Evolutionary conservation across 2,113 vertebrate species (phyloP).

Genomic region (Platysternon megacephalum): DNA sequence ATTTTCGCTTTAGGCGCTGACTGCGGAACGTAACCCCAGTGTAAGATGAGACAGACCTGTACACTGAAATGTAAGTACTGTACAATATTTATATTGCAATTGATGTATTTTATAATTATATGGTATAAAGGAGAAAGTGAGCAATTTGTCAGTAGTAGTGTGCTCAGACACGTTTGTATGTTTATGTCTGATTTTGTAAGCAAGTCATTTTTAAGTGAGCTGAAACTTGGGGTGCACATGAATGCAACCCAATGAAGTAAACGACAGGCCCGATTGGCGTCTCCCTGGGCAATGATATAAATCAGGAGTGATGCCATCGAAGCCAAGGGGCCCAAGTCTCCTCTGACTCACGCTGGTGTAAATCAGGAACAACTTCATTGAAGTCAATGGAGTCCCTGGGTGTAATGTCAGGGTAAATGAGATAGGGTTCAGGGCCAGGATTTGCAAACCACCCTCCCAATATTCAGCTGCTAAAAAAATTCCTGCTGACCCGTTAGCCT

Average conservation of each 20-base stretch:
- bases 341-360: accelerated
- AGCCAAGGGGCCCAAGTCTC: not conserved
- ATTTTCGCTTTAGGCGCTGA: no score
- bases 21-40: no score
- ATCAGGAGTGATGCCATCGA: not conserved
- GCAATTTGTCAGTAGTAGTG: no score
- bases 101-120: no score
- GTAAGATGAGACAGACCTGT: no score
- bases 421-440: accelerated
- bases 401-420: not conserved
- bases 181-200: no score
- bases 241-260: not conserved
- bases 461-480: not conserved
- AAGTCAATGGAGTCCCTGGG: accelerated
- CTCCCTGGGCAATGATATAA: accelerated
- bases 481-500: not conserved
- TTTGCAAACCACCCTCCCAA: not conserved
- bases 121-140: no score
- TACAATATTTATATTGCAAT: no score
- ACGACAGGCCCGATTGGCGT: accelerated
- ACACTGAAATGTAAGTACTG: no score
- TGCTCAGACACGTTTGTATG: no score
- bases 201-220: no score
- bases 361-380: not conserved
- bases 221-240: no score